Conservation (phyloP, 2,888 invertebrate species). For the Sipha maydis region DNA sequence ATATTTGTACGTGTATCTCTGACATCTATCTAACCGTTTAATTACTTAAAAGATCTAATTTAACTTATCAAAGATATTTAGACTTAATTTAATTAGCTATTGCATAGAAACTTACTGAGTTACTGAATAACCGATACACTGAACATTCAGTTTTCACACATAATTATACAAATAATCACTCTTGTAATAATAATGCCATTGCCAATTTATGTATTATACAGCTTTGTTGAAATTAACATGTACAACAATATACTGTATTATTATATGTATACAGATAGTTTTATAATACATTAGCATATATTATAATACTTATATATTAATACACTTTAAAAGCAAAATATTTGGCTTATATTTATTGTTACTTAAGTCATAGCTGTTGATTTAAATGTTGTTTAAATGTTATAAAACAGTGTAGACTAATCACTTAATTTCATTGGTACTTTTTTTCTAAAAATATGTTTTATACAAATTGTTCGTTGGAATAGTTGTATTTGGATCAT, state of each 20-base stretch:
- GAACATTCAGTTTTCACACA: not conserved
- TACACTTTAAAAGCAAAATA: too few relatives aligned
- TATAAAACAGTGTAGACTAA: too few relatives aligned
- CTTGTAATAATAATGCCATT: not conserved
- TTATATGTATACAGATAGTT: not conserved
- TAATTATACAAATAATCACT: not conserved
- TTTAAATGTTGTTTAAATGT: too few relatives aligned
- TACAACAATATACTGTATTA: not conserved
- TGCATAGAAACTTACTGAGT: not conserved
- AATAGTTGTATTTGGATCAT: too few relatives aligned
- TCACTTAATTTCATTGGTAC: too few relatives aligned
- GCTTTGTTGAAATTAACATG: not conserved
- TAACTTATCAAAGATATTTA: not conserved
- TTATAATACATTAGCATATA: not conserved
- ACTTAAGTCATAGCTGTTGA: too few relatives aligned
- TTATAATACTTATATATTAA: not conserved
- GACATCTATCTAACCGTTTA: not conserved
- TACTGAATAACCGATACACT: not conserved
- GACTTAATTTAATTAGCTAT: not conserved
- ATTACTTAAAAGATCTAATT: not conserved
- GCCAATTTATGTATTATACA: not conserved
- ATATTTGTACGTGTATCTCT: not conserved
- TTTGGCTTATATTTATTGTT: too few relatives aligned
- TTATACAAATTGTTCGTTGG: too few relatives aligned
- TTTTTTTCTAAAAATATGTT: too few relatives aligned